Conservation (phyloP, 1,140 invertebrate genomes). For the Papilio glaucus region DNA sequence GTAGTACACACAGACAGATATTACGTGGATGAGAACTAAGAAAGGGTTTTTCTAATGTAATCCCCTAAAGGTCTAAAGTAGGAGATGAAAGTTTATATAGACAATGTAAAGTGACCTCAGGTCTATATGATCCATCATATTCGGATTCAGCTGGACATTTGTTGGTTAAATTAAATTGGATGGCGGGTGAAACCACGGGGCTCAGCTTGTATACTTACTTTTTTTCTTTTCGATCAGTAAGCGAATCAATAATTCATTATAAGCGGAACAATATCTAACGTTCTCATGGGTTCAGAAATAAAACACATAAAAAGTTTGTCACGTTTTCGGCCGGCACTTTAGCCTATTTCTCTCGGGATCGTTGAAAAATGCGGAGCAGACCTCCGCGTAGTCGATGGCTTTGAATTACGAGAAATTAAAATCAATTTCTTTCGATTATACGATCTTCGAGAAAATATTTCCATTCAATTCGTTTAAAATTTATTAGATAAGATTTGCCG, state of each 20-base stretch:
- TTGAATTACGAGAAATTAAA: conserved; percentile 17
- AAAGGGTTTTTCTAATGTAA: too few species aligned
- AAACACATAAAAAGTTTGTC: conserved; percentile 15
- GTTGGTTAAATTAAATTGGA: too few species aligned
- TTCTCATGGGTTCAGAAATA: conserved; percentile 8
- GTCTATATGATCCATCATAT: too few species aligned
- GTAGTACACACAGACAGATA: too few species aligned
- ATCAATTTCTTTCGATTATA: conserved; percentile 3
- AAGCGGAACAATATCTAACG: neutral
- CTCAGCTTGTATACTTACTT: neutral
- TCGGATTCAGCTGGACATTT: too few species aligned
- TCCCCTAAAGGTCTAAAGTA: too few species aligned
- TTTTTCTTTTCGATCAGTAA: neutral
- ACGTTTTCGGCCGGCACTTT: conserved; percentile 11
- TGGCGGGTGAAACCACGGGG: too few species aligned
- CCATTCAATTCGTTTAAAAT: neutral
- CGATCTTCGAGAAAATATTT: neutral
- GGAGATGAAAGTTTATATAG: too few species aligned
- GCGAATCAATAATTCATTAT: conserved; percentile 13
- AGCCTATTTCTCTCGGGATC: conserved; percentile 9
- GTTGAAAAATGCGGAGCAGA: conserved; percentile 12
- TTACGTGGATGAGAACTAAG: too few species aligned
- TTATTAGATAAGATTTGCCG: too few species aligned
- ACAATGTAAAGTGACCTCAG: too few species aligned
- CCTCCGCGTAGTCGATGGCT: neutral